Conservation (phyloP, 2,797 vertebrate genomes). For the Euthynnus affinis region DNA sequence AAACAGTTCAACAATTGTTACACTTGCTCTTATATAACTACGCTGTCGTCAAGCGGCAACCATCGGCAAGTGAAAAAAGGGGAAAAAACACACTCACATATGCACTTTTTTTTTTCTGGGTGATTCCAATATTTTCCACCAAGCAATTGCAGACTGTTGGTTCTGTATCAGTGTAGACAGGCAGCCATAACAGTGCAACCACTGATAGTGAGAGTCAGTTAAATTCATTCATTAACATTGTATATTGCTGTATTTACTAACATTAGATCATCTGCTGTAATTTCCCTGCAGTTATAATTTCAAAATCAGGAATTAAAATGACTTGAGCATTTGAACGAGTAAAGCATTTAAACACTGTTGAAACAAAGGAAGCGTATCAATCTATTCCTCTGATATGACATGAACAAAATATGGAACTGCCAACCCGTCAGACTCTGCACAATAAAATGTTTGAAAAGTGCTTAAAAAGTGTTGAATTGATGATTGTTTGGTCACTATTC, state of each 20-base stretch:
- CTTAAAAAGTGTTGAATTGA: neutral
- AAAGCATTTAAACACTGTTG: neutral
- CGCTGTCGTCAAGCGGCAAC: too few species aligned
- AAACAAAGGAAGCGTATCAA: neutral
- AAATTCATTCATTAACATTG: slow-evolving; percentile 4
- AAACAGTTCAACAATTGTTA: too few species aligned
- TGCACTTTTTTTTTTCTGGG: too few species aligned
- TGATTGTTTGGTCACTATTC: slow-evolving; percentile 8
- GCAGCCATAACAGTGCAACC: neutral
- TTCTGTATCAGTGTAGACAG: neutral
- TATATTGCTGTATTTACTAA: slow-evolving; percentile 4
- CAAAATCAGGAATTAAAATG: slow-evolving; percentile 14
- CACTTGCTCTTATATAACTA: too few species aligned
- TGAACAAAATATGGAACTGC: neutral
- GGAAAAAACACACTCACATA: too few species aligned
- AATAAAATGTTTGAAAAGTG: neutral
- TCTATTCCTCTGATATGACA: neutral
- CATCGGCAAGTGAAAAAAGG: too few species aligned
- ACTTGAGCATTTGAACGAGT: neutral
- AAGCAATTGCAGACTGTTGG: neutral
- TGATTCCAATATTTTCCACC: neutral
- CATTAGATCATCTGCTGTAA: slow-evolving; percentile 11
- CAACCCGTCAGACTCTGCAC: neutral
- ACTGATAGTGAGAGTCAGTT: slow-evolving; percentile 6
- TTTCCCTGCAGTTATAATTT: neutral